These are phyloP conservation scores for Agriopis aurantiaria DNA, from an alignment of 2,888 invertebrate genomes.

Conservation along the genomic window DNA sequence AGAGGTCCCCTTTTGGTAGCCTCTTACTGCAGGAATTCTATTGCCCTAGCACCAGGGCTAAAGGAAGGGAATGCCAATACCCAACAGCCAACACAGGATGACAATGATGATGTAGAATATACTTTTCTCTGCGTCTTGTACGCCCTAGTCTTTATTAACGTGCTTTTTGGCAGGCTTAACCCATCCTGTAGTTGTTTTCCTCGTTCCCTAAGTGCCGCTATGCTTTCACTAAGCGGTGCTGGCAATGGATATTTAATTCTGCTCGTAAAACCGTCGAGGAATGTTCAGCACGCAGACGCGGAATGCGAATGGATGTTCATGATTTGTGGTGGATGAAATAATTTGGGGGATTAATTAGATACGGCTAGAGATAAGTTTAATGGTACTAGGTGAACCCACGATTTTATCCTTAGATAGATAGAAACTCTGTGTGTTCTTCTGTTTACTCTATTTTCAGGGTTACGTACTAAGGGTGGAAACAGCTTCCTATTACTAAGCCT, in stretches of 20 bases:
- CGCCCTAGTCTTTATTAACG: constrained; percentile 8
- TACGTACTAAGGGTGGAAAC: too few relatives aligned
- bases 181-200: constrained; percentile 45
- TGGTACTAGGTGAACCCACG: background rate
- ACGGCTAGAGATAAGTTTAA: background rate
- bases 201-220: constrained; percentile 41
- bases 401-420: too few relatives aligned
- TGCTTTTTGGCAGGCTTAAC: constrained; percentile 45
- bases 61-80: too few relatives aligned
- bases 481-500: too few relatives aligned
- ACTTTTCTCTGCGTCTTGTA: background rate
- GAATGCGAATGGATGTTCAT: constrained; percentile 33
- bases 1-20: too few relatives aligned
- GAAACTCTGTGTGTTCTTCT: too few relatives aligned
- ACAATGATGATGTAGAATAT: too few relatives aligned
- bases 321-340: constrained; percentile 28
- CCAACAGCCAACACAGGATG: too few relatives aligned
- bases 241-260: constrained; percentile 46
- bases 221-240: constrained; percentile 39
- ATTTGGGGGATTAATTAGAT: constrained; percentile 9
- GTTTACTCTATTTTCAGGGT: too few relatives aligned
- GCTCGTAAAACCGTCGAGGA: constrained; percentile 40
- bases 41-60: too few relatives aligned
- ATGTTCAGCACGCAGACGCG: constrained; percentile 32
- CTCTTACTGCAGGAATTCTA: too few relatives aligned